These are phyloP conservation scores for Bombylius major DNA, from an alignment of 2,888 invertebrate species.

Conservation along the genomic window DNA sequence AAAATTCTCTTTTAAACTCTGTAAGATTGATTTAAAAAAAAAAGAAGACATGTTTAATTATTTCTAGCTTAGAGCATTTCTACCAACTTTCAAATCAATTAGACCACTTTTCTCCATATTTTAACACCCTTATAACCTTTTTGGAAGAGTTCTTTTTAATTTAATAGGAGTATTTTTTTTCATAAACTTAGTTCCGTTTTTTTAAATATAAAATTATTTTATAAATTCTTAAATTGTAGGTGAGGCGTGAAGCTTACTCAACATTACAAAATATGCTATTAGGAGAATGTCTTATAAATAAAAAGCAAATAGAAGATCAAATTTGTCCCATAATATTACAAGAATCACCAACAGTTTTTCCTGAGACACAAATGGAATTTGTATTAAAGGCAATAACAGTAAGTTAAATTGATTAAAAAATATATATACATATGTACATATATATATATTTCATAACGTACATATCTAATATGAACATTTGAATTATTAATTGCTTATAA, in stretches of 20 bases:
- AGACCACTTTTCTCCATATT: too few relatives aligned
- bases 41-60: too few relatives aligned
- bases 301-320: slow-evolving; percentile 8
- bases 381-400: slow-evolving; percentile 8
- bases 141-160: too few relatives aligned
- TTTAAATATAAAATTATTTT: too few relatives aligned
- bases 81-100: too few relatives aligned
- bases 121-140: too few relatives aligned
- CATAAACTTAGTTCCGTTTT: too few relatives aligned
- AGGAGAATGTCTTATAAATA: slow-evolving; percentile 8
- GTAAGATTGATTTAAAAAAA: too few relatives aligned
- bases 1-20: too few relatives aligned
- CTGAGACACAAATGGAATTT: slow-evolving; percentile 2
- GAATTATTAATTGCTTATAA: background rate
- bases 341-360: background rate
- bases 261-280: slow-evolving; percentile 4
- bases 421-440: background rate
- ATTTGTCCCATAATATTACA: slow-evolving; percentile 8
- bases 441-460: background rate
- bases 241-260: slow-evolving; percentile 6
- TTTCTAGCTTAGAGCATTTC: too few relatives aligned
- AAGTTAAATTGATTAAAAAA: background rate
- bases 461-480: background rate
- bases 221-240: background rate
- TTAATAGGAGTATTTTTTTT: too few relatives aligned